Percentiles rank a stretch among this genome's conserved stretches.
Conservation (phyloP, 2,797 vertebrate genomes). For the Serranus cabrilla region DNA sequence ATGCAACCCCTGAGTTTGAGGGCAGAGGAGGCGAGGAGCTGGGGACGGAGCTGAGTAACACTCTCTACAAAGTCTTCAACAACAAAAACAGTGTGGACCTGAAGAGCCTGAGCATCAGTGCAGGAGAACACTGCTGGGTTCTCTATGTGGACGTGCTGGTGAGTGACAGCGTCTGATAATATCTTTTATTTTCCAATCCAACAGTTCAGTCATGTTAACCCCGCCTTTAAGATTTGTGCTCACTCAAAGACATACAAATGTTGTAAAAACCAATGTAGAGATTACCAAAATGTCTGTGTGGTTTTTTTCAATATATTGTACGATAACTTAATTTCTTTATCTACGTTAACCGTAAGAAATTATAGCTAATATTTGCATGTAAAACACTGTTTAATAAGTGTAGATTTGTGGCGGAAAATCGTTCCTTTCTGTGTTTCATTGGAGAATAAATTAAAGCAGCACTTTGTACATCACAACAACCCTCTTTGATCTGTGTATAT, state of each 20-base stretch:
- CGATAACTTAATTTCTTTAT: too few relatives aligned
- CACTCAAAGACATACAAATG: neutral
- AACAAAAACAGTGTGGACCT: constrained; percentile 90
- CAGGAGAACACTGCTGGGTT: constrained; percentile 95
- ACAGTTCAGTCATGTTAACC: fast-evolving
- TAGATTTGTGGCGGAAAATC: too few relatives aligned
- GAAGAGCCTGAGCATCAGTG: constrained; percentile 90
- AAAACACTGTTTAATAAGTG: neutral
- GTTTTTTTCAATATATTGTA: neutral
- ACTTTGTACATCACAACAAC: neutral
- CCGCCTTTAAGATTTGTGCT: neutral
- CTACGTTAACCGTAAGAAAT: neutral
- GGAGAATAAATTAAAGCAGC: neutral
- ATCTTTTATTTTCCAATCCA: neutral
- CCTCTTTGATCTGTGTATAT: neutral
- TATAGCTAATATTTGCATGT: neutral
- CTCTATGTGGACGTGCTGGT: constrained; percentile 97
- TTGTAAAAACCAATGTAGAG: neutral
- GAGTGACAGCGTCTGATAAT: constrained; percentile 53
- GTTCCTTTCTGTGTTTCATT: neutral
- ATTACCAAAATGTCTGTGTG: neutral
- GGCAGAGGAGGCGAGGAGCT: constrained; percentile 97
- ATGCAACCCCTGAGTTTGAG: constrained; percentile 96
- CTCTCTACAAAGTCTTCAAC: constrained; percentile 93
- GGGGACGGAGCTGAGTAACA: constrained; percentile 92